Conservation (phyloP, 2,888 invertebrate genomes). For the Callyntrura guangdongensis region DNA sequence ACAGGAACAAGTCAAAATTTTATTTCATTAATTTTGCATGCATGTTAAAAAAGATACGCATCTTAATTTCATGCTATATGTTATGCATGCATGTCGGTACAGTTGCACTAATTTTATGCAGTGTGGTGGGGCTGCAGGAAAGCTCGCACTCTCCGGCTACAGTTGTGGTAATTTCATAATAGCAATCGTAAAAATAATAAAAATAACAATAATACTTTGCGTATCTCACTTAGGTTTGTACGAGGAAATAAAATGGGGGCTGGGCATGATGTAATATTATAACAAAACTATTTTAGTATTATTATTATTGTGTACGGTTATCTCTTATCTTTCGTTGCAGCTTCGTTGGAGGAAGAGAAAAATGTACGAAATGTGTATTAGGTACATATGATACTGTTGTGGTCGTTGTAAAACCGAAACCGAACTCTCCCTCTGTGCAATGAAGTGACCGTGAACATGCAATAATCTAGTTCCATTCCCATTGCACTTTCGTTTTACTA, state of each 20-base stretch:
- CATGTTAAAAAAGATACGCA: slow-evolving; percentile 23
- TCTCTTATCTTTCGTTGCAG: not conserved
- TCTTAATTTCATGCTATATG: slow-evolving; percentile 29
- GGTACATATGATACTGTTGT: not conserved
- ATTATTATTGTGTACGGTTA: not conserved
- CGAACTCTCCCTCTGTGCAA: not conserved
- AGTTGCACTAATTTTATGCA: not conserved
- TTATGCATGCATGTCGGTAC: not conserved
- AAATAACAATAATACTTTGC: not conserved
- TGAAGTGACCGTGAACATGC: slow-evolving; percentile 21
- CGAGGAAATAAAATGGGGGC: too few relatives aligned
- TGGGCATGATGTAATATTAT: not conserved
- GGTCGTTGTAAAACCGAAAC: not conserved
- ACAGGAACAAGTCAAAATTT: slow-evolving; percentile 36
- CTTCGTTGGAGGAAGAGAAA: not conserved
- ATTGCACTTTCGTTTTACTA: not conserved
- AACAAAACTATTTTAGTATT: slow-evolving; percentile 6
- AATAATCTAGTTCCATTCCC: slow-evolving; percentile 20
- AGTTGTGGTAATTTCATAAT: slow-evolving; percentile 37
- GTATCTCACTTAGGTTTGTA: not conserved
- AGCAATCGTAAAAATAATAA: not conserved
- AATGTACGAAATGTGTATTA: too few relatives aligned
- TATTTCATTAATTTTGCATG: slow-evolving; percentile 38
- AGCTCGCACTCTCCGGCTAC: not conserved
- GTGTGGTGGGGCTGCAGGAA: not conserved